Percentiles rank a stretch among this genome's conserved stretches.
Evolutionary conservation across 2,797 vertebrate species (phyloP).

Genomic region (Champsocephalus gunnari): DNA sequence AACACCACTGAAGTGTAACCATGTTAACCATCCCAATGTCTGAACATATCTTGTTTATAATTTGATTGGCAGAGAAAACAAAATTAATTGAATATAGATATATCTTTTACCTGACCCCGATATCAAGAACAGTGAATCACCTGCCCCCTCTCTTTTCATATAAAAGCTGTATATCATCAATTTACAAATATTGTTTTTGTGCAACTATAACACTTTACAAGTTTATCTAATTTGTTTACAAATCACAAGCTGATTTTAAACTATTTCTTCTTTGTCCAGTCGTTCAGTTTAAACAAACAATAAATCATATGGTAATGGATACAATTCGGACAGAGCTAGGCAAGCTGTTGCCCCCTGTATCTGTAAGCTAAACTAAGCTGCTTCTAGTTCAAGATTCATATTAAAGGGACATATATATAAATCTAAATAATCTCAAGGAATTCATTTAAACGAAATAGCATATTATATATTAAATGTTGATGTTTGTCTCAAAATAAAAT

Average conservation of each 20-base stretch:
- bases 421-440: not conserved
- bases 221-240: not conserved
- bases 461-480: not conserved
- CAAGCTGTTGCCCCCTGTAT: too few species aligned
- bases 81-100: not conserved
- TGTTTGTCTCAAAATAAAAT: not conserved
- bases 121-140: not conserved
- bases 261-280: not conserved
- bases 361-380: conserved; percentile 5
- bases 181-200: not conserved
- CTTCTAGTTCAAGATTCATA: not conserved
- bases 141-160: not conserved
- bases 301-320: not conserved
- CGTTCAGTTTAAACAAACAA: not conserved
- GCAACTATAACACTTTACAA: not conserved
- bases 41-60: conserved; percentile 14
- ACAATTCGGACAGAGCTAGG: not conserved
- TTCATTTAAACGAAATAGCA: not conserved
- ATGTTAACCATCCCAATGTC: conserved; percentile 12
- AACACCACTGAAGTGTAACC: conserved; percentile 5
- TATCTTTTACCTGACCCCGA: not conserved
- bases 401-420: not conserved
- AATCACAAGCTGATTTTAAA: not conserved
- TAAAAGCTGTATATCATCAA: not conserved
- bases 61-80: conserved; percentile 23